Base-by-base conservation (phyloP, 2,888 invertebrate genomes). In the Axea sp. region DNA sequence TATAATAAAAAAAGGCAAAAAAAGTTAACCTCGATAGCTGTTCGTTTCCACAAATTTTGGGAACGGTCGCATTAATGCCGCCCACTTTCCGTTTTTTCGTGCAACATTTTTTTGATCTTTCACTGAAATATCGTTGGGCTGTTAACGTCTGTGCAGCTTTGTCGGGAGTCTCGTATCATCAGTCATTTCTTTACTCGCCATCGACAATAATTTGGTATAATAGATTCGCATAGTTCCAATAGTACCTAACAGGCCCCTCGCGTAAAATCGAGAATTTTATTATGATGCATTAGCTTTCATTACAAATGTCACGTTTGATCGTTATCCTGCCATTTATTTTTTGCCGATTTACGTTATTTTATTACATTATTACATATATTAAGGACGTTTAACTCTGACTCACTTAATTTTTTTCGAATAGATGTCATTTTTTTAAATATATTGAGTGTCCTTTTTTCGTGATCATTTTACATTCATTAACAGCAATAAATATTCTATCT, bases 181-280 rank as follows among this genome's bases (percentile, higher is more conserved):
- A 83, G 83, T 85, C 85, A 85, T 82, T 77, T 81, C 80, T 79
- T 78, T 76, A 60, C 73, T 73, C 72, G 60, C 39, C 59, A 78
- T 77, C 80, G 80, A 79, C 82, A 82, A 83, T 84, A 81, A 83
- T 83, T 76, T 74, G 77, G 75, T 69, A 82, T 82, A 83, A 83
- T 83, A 76, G 82, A 82, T 82, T 77, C 75, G 81, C 77, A 79
- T 79, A 79, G 79, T 78, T 62, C 55, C 62, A 57, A 62, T 62
- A 55, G 57, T 60, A 60, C 79, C 74, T 71, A 77, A 79, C 77
- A 64, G 73, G 73, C 72, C 64, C 62, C 74, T 77, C 79, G 81
- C 82, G 77, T 71, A 75, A 77, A 79, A 78, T 81, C 83, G 84
- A 86, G 82, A 77, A 84, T 86, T 86, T 84, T 86, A 86, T 86